These are phyloP conservation scores for Anser cygnoides DNA, from an alignment of 2,113 vertebrate genomes.

Conservation along the genomic window DNA sequence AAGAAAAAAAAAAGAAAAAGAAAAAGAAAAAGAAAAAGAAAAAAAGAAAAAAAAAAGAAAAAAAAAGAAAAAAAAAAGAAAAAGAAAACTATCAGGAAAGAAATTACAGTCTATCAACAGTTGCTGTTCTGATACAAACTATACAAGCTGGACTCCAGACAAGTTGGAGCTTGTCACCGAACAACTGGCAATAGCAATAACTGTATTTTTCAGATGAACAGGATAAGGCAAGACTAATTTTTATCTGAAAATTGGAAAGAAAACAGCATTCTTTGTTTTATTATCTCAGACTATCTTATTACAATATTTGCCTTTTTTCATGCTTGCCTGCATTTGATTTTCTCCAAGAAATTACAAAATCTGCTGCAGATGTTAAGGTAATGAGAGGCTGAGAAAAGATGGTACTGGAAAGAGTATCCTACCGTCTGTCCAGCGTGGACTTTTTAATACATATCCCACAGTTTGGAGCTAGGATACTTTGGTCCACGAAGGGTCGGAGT, in stretches of 20 bases:
- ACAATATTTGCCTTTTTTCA: neutral
- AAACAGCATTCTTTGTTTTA: neutral
- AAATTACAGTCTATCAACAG: neutral
- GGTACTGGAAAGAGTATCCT: neutral
- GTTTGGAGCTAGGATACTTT: accelerated
- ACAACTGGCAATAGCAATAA: neutral
- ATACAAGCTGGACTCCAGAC: neutral
- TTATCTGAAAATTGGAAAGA: neutral
- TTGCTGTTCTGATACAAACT: neutral
- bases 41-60: neutral
- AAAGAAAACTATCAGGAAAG: neutral
- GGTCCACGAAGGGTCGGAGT: neutral
- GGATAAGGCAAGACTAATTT: neutral
- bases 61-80: too few relatives aligned
- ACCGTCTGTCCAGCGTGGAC: neutral
- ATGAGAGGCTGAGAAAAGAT: neutral
- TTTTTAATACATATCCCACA: neutral
- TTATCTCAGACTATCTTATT: neutral
- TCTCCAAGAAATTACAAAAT: neutral
- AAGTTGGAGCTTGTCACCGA: neutral
- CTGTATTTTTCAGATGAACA: neutral
- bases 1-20: neutral
- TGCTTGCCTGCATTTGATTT: neutral
- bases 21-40: too few relatives aligned
- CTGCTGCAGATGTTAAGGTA: neutral